A percentile compares a stretch with the other conserved stretches of the same genome.
Conservation (phyloP, 2,888 invertebrate species). For the Homarus gammarus region DNA sequence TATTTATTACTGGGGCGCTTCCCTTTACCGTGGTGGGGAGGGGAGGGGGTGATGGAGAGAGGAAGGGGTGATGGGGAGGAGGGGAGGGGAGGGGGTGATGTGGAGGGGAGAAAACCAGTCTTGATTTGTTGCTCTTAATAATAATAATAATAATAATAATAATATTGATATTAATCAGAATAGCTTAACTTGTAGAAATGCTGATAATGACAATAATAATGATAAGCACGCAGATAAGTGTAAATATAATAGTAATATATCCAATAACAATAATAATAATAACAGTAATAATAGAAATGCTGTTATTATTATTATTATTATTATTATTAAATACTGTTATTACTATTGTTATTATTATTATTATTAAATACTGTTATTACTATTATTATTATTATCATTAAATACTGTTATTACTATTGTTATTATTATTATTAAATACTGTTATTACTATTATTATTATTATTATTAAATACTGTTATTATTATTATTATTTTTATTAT, state of each 20-base stretch:
- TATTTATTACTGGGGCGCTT: too few relatives aligned
- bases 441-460: conserved; percentile 26
- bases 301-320: conserved; percentile 32
- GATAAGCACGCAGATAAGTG: too few relatives aligned
- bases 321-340: conserved; percentile 47
- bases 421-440: conserved; percentile 44
- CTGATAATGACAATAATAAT: too few relatives aligned
- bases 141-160: too few relatives aligned
- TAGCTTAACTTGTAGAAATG: background rate
- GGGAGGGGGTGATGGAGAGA: background rate
- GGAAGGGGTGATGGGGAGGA: background rate
- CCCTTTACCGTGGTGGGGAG: background rate
- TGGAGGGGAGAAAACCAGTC: background rate
- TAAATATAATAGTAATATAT: too few relatives aligned
- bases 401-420: conserved; percentile 29
- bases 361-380: conserved; percentile 47
- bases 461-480: conserved; percentile 10
- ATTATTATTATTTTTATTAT: conserved; percentile 11
- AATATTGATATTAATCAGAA: conserved; percentile 31
- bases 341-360: conserved; percentile 42
- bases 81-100: background rate
- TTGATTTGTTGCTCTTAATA: too few relatives aligned
- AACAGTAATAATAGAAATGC: conserved; percentile 41
- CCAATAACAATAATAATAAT: too few relatives aligned
- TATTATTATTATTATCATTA: background rate